A percentile compares a stretch with the other conserved stretches of the same genome.
These are phyloP conservation scores for Agonopterix arenella DNA, from an alignment of 2,888 invertebrate genomes.

Conservation along the genomic window DNA sequence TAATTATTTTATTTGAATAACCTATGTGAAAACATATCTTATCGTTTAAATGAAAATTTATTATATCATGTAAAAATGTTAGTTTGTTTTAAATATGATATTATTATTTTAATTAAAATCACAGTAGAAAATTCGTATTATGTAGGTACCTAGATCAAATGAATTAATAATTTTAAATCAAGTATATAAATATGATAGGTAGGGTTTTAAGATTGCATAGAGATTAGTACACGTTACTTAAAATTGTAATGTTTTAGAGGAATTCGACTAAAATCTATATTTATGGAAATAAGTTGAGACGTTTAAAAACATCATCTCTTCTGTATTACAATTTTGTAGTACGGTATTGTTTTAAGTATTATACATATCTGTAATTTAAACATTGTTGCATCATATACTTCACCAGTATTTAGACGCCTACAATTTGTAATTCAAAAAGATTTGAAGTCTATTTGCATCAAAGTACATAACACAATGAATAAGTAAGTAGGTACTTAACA, in stretches of 20 bases:
- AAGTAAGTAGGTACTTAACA: too few relatives aligned
- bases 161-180: conserved; percentile 38
- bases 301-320: too few relatives aligned
- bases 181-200: conserved; percentile 42
- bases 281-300: too few relatives aligned
- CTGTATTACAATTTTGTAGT: too few relatives aligned
- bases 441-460: too few relatives aligned
- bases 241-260: conserved; percentile 9
- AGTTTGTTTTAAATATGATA: not conserved
- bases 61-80: too few relatives aligned
- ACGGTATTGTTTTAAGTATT: not conserved
- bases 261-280: too few relatives aligned
- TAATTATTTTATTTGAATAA: not conserved
- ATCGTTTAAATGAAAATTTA: not conserved
- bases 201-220: conserved; percentile 24
- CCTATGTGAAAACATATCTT: not conserved
- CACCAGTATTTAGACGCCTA: too few relatives aligned
- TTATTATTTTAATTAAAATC: not conserved
- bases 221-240: conserved; percentile 12
- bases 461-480: too few relatives aligned
- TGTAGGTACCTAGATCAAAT: conserved; percentile 55
- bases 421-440: too few relatives aligned
- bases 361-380: not conserved
- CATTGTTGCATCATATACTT: not conserved
- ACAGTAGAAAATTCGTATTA: not conserved